Percentiles rank a stretch among this genome's conserved stretches.
phyloP scores from a whole-genome alignment of 2,888 invertebrate species.

The Drosophila peninsularis region DNA sequence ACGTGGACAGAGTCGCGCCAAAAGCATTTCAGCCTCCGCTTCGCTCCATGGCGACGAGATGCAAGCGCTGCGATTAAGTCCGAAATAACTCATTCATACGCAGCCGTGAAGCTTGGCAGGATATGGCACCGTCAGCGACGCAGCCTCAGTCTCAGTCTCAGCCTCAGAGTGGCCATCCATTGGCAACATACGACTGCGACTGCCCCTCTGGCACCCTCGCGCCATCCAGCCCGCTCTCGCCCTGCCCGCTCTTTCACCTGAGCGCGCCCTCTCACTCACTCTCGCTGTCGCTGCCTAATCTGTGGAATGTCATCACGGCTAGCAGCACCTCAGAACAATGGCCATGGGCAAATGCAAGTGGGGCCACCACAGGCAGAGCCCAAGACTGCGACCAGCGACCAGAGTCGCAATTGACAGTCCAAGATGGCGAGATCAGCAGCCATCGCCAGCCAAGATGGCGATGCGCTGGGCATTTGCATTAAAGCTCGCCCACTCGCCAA shows the following conservation, averaged over 20 bases:
- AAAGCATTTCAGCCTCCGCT: slow-evolving; percentile 21
- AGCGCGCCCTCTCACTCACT: slow-evolving; percentile 1
- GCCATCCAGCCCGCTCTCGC: neutral
- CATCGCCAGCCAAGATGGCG: slow-evolving; percentile 70
- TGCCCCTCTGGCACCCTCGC: slow-evolving; percentile 4
- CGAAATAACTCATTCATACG: slow-evolving; percentile 83
- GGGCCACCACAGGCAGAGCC: slow-evolving; percentile 10
- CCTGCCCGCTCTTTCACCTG: neutral
- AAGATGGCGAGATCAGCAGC: slow-evolving; percentile 76
- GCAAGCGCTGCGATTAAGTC: slow-evolving; percentile 72
- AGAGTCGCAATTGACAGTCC: slow-evolving; percentile 58
- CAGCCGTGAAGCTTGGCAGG: slow-evolving; percentile 63
- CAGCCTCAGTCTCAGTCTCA: slow-evolving; percentile 11
- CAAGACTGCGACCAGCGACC: slow-evolving; percentile 17
- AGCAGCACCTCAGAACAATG: slow-evolving; percentile 70
- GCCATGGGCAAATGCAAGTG: slow-evolving; percentile 56
- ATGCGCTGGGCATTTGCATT: slow-evolving; percentile 67
- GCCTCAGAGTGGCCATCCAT: slow-evolving; percentile 22
- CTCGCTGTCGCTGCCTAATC: slow-evolving; percentile 56
- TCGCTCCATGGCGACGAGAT: slow-evolving; percentile 60
- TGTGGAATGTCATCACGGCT: slow-evolving; percentile 74
- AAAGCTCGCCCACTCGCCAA: slow-evolving; percentile 63
- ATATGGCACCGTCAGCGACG: slow-evolving; percentile 53
- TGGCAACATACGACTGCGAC: slow-evolving; percentile 33
- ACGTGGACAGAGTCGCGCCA: slow-evolving; percentile 55